Evolutionary conservation across 2,888 invertebrate species (phyloP), one percentile per base, ranked within the genome.

Genomic region (Aquatica leii): DNA sequence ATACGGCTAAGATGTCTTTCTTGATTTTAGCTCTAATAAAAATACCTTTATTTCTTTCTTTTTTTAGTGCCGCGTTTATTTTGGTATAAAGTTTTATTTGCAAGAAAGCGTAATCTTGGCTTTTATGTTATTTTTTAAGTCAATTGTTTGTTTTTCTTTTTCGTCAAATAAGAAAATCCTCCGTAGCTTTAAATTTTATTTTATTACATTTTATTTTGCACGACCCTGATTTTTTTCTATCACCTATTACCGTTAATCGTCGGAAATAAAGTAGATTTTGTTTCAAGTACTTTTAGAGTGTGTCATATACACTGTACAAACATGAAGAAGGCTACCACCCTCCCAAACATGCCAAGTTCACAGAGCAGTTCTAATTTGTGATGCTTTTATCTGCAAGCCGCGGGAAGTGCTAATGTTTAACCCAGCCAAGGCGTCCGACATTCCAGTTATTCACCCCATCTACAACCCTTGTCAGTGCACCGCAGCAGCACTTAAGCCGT

Each of bases 391-490:
- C 78, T 76, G 73, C 73, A 73, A 73, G 71, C 74, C 69, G 71
- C 73, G 73, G 74, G 76, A 78, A 78, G 78, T 78, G 77, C 77
- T 79, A 77, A 78, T 79, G 78, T 77, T 77, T 74, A 75, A 78
- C 75, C 73, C 69, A 66, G 68, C 71, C 67, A 69, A 68, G 72
- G 71, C 70, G 68, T 64, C 69, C 69, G 65, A 67, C 65, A 66
- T 69, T 69, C 67, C 69, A 62, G 67, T 67, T 61, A 65, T 60
- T 65, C 65, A 59, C 63, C 63, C 63, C 52, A 62, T 64, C 58
- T 51, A 61, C 69, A 59, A 71, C 68, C 69, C 71, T 68, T 69
- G 68, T 67, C 70, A 65, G 66, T 67, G 70, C 65, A 69, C 68
- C 65, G 66, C 65, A 65, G 65, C 59, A 66, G 66, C 71, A 72